Evolutionary conservation across 2,888 invertebrate species (phyloP).

Genomic region (Scaptodrosophila latifasciaeformis): DNA sequence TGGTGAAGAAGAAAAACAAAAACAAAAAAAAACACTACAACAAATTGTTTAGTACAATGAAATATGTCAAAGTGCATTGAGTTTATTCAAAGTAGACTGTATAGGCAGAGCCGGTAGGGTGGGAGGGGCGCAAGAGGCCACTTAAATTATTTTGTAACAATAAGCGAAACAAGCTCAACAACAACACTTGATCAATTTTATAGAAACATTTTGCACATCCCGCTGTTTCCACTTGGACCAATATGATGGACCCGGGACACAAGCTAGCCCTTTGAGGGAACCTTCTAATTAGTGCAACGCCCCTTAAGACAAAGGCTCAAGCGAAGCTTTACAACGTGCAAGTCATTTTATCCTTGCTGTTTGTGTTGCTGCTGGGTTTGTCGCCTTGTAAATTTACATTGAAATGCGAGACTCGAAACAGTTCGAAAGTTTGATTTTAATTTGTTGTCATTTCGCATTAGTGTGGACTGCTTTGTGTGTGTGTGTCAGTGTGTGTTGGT

Average conservation of each 20-base stretch:
- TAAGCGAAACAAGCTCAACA: slow-evolving; percentile 24
- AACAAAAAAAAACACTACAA: slow-evolving; percentile 46
- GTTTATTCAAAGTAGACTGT: slow-evolving; percentile 10
- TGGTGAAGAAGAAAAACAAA: slow-evolving; percentile 33
- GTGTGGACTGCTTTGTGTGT: slow-evolving; percentile 35
- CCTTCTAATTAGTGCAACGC: slow-evolving; percentile 52
- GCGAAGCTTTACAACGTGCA: slow-evolving; percentile 1
- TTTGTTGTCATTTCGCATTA: slow-evolving; percentile 72
- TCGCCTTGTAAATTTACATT: slow-evolving; percentile 61
- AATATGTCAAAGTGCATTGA: slow-evolving; percentile 51
- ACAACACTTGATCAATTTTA: too few species aligned
- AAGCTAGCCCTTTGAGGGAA: too few species aligned
- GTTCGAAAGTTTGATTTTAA: slow-evolving; percentile 71
- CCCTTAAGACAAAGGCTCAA: not conserved
- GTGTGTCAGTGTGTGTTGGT: slow-evolving; percentile 6
- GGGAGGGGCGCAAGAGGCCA: not conserved
- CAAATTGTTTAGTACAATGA: slow-evolving; percentile 58
- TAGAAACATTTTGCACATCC: too few species aligned
- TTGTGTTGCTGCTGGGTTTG: slow-evolving; percentile 41
- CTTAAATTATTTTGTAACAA: not conserved
- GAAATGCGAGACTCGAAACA: slow-evolving; percentile 70
- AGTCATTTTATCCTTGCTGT: slow-evolving; percentile 2
- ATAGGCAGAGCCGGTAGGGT: slow-evolving; percentile 34
- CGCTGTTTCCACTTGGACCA: too few species aligned
- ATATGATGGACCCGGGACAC: too few species aligned